Percentiles rank a stretch among this genome's conserved stretches.
Conservation (phyloP, 2,888 invertebrate species). For the Antitype chi region DNA sequence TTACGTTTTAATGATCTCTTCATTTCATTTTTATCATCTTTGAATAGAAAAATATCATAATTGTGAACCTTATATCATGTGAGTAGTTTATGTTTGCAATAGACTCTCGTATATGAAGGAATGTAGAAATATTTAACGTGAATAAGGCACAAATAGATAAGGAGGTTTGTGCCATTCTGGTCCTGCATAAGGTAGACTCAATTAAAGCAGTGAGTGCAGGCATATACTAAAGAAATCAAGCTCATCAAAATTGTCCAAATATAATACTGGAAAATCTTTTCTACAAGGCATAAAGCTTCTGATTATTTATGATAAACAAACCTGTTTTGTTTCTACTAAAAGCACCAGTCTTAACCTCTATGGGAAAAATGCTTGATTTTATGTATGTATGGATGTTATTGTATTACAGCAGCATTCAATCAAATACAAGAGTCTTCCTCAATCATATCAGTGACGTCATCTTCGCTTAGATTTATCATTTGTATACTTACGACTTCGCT, state of each 20-base stretch:
- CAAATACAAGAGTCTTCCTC: slow-evolving; percentile 37
- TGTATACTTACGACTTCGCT: slow-evolving; percentile 40
- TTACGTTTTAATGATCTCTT: background rate
- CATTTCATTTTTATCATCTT: no score
- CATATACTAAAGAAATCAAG: background rate
- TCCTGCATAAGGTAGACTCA: background rate
- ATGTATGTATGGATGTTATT: slow-evolving; percentile 35
- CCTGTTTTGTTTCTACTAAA: background rate
- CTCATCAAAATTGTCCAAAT: background rate
- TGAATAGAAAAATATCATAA: background rate
- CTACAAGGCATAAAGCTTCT: background rate
- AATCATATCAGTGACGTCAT: slow-evolving; percentile 47
- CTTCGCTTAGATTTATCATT: slow-evolving; percentile 51
- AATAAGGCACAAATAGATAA: background rate
- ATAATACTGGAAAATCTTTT: background rate
- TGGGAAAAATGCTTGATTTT: slow-evolving; percentile 4
- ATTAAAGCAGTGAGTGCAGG: background rate
- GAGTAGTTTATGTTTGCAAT: background rate
- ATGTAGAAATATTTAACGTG: background rate
- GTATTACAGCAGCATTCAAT: slow-evolving; percentile 53
- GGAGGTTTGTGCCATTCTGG: background rate
- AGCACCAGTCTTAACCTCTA: background rate
- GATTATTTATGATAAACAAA: background rate
- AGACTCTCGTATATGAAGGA: background rate
- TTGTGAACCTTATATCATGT: background rate